Evolutionary conservation across 37 sponge, comb jelly and placozoan species (phyloP), one percentile per base, ranked within the genome.

Genomic region (Beroe ovata): DNA sequence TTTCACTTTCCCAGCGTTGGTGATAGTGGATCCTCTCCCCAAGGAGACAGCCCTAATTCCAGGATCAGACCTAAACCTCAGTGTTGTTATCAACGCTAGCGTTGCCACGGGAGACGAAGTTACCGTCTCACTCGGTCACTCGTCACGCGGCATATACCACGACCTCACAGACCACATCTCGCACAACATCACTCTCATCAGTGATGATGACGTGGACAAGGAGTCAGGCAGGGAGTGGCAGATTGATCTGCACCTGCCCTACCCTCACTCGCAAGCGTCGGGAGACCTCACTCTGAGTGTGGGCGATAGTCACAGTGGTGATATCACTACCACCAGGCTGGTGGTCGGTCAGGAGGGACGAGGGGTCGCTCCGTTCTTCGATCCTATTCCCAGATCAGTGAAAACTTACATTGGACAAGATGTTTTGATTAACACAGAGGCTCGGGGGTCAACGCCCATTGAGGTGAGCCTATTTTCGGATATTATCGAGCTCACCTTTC

Each of bases 301-400:
- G 1, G 42, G 36, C 16, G 33, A 77, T 23, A 20, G 14, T 14
- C 28, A 42, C 54, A 35, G 84, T 26, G 84, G 47, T 26, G 84
- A 77, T 25, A 36, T 21, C 22, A 77, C 84, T 22, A 20, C 20
- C 11, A 77, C 54, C 28, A 26, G 20, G 1, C 54, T 77, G 84
- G n/a, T 36, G 21, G 38, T 77, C 3, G 84, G 33, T 23, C 26
- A 77, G 84, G 38, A 36, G 28, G 84, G 54, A 25, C 26, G 84
- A 32, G 71, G 38, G 36, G 54, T 32, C 26, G 38, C 84, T 21
- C 84, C 84, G 1, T 77, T 26, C 84, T 77, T 77, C 28, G 84
- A 77, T 29, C 84, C 84, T 4, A 14, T 35, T 2, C 84, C 84
- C 22, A 2, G 22, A 0, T 30, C 26, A 21, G 38, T 77, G 8